Evolutionary conservation across 2,888 invertebrate species (phyloP), one percentile per base, ranked within the genome.

Genomic region (Oscheius sp.): DNA sequence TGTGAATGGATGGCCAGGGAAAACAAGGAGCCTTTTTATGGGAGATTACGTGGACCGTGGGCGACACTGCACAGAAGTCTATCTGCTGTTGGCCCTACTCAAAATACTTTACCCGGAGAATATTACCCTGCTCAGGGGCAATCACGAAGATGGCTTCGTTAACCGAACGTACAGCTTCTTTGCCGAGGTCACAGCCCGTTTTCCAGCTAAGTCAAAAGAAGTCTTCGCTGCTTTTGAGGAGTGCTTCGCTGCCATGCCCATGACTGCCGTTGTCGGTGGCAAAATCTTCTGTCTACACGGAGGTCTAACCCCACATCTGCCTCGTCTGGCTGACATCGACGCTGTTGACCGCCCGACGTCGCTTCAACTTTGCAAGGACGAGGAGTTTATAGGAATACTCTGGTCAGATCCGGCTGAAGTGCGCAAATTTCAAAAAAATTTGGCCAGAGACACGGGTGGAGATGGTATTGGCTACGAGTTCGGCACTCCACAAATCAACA

Each of bases 261-360:
- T 99, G 87, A 98, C 99, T 79, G 99, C 99, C 79, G 92, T 99
- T 86, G 98, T 99, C 83, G 97, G 98, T 91, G 93, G 94, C 56
- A 90, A 97, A 92, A 99, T 99, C 89, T 99, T 99, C 92, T 99
- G 99, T 91, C 93, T 99, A 89, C 99, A 99, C 91, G 99, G 99
- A 85, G 99, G 96, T 75, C 92, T 99, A 75, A 97, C 97, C 89
- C 99, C 99, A 2, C 12, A 12, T 3, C 35, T 66, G 2, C 27
- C 45, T 6, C 23, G 23, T 5, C 66, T 66, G 49, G 66, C 49
- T 13, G 46, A 66, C 23, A 66, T 66, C 18, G 66, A 66, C 12
- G 13, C 23, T 2, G 35, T 66, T 46, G 16, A 1, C 16, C 66
- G 66, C 1, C 49, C 66, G 29, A 66, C 66, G 12, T 27, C 21